Conservation (phyloP, 2,888 invertebrate genomes). For the Hetaerina titia region DNA sequence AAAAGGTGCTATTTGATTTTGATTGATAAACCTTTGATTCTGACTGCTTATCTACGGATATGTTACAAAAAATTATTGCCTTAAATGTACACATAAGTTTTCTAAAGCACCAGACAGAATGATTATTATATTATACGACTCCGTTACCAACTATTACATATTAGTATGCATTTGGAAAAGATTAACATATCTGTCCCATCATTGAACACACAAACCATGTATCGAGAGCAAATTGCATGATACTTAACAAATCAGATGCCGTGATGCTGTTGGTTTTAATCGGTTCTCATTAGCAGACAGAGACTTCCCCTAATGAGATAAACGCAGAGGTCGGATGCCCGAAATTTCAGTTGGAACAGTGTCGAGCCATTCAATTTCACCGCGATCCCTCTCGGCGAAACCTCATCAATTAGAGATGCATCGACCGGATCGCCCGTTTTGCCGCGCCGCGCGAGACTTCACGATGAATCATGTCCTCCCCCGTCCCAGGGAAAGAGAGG, state of each 20-base stretch:
- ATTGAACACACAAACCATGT: too few relatives aligned
- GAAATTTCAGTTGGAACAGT: neutral
- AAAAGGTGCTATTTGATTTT: too few relatives aligned
- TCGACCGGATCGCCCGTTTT: neutral
- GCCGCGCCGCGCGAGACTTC: neutral
- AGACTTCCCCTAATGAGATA: neutral
- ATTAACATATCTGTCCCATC: too few relatives aligned
- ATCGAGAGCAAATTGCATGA: neutral
- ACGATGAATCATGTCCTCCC: neutral
- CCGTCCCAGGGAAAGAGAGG: neutral
- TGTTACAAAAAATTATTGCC: too few relatives aligned
- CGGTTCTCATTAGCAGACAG: neutral
- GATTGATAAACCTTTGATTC: too few relatives aligned
- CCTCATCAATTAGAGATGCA: slow-evolving; percentile 4
- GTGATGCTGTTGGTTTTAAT: neutral
- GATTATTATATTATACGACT: too few relatives aligned
- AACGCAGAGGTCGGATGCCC: neutral
- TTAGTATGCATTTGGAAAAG: too few relatives aligned
- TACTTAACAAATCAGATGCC: neutral
- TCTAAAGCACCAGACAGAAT: too few relatives aligned
- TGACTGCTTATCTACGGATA: too few relatives aligned
- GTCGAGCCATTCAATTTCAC: slow-evolving; percentile 11
- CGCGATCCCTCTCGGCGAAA: neutral
- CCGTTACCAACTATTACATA: too few relatives aligned
- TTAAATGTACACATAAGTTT: too few relatives aligned